phyloP scores from a whole-genome alignment of 2,888 invertebrate genomes.

The Oscheius sp. region DNA sequence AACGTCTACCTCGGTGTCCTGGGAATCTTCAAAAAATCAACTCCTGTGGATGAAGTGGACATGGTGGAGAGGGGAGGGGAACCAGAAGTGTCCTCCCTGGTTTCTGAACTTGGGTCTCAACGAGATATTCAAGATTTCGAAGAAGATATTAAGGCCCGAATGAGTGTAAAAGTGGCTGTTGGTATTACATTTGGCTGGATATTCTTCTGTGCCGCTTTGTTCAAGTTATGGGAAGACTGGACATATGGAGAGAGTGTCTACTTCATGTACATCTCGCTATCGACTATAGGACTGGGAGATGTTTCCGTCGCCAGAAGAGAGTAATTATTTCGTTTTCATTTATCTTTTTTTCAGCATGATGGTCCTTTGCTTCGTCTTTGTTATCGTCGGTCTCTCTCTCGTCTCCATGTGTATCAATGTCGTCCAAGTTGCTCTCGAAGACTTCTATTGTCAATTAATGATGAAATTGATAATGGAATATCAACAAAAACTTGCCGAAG shows the following conservation, averaged over 20 bases:
- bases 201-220: conserved; percentile 88
- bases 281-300: conserved; percentile 71
- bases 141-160: conserved; percentile 40
- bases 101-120: conserved; percentile 49
- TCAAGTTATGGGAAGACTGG: conserved; percentile 86
- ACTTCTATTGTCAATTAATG: conserved; percentile 66
- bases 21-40: conserved; percentile 22
- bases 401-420: conserved; percentile 74
- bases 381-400: conserved; percentile 73
- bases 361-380: conserved; percentile 70
- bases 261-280: conserved; percentile 72
- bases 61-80: conserved; percentile 32
- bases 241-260: conserved; percentile 72
- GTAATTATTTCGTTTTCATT: conserved; percentile 44
- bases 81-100: conserved; percentile 43
- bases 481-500: conserved; percentile 66
- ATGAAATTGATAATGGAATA: conserved; percentile 69
- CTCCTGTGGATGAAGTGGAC: conserved; percentile 36
- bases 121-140: conserved; percentile 45
- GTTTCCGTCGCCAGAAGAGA: conserved; percentile 63
- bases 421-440: conserved; percentile 69
- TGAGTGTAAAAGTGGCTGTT: conserved; percentile 62
- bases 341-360: conserved; percentile 58
- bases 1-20: conserved; percentile 43
- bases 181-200: conserved; percentile 87